Conservation (phyloP, 2,113 vertebrate species). For the Dissostichus mawsoni region DNA sequence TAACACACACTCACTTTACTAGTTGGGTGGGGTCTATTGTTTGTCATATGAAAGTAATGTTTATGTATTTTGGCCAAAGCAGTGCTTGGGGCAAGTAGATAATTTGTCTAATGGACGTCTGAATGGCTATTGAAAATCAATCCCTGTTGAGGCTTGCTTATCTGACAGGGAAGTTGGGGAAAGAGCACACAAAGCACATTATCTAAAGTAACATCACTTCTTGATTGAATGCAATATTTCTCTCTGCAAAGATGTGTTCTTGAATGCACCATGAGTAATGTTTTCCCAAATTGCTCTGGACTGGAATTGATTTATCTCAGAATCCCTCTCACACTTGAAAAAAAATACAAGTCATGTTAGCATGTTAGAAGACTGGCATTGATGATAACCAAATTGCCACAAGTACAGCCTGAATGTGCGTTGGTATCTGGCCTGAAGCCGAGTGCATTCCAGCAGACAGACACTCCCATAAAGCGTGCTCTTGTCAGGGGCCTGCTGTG, state of each 20-base stretch:
- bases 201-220: conserved; percentile 61
- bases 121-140: conserved; percentile 56
- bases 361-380: conserved; percentile 9
- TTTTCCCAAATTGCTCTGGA: conserved; percentile 50
- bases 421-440: conserved; percentile 58
- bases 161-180: conserved; percentile 33
- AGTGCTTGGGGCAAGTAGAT: conserved; percentile 35
- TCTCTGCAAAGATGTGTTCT: conserved; percentile 36
- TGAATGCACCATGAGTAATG: conserved; percentile 58
- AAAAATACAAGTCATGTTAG: conserved; percentile 10
- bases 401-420: conserved; percentile 31
- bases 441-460: conserved; percentile 73
- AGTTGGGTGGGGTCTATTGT: conserved; percentile 56
- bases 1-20: neutral
- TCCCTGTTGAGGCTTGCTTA: conserved; percentile 49
- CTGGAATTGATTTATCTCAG: conserved; percentile 43
- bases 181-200: conserved; percentile 39
- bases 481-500: conserved; percentile 62
- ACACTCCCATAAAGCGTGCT: conserved; percentile 74
- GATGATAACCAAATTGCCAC: conserved; percentile 45
- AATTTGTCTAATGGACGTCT: conserved; percentile 61
- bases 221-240: conserved; percentile 43
- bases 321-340: neutral
- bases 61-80: conserved; percentile 18
- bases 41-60: conserved; percentile 1